phyloP scores from a whole-genome alignment of 2,888 invertebrate genomes.

The Morpho helenor region DNA sequence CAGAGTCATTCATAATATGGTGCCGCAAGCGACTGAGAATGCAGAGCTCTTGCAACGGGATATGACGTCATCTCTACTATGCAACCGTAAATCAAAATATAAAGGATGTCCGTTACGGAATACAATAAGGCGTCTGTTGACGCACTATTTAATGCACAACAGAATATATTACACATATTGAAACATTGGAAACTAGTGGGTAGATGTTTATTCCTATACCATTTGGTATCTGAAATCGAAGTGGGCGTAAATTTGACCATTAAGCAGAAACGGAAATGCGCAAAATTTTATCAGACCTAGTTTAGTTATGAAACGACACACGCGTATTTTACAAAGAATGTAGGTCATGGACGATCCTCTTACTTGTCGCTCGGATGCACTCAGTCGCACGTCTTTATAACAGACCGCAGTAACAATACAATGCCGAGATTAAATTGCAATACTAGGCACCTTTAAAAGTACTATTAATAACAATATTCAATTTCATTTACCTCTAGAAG shows the following conservation, averaged over 20 bases:
- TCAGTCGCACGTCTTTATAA: constrained; percentile 48
- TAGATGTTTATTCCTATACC: not conserved
- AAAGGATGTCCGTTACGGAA: constrained; percentile 58
- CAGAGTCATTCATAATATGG: constrained; percentile 51
- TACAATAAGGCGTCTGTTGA: constrained; percentile 44
- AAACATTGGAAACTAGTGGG: not conserved
- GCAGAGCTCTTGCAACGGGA: constrained; percentile 44
- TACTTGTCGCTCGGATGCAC: constrained; percentile 68
- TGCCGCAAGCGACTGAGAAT: constrained; percentile 49
- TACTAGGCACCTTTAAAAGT: too few relatives aligned
- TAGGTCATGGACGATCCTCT: constrained; percentile 67
- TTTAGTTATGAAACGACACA: constrained; percentile 53
- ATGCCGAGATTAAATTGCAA: not conserved
- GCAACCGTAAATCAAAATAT: constrained; percentile 50
- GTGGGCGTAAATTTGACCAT: constrained; percentile 19
- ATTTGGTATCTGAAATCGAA: constrained; percentile 15
- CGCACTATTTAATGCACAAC: constrained; percentile 39
- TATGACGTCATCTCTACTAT: constrained; percentile 61
- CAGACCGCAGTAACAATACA: constrained; percentile 39
- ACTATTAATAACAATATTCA: not conserved
- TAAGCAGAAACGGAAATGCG: constrained; percentile 36
- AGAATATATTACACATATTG: constrained; percentile 31
- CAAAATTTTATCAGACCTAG: constrained; percentile 39
- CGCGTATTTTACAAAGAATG: constrained; percentile 62
- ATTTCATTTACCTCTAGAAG: constrained; percentile 53